Conservation (phyloP, 2,888 invertebrate genomes). For the Prosapia bicincta region DNA sequence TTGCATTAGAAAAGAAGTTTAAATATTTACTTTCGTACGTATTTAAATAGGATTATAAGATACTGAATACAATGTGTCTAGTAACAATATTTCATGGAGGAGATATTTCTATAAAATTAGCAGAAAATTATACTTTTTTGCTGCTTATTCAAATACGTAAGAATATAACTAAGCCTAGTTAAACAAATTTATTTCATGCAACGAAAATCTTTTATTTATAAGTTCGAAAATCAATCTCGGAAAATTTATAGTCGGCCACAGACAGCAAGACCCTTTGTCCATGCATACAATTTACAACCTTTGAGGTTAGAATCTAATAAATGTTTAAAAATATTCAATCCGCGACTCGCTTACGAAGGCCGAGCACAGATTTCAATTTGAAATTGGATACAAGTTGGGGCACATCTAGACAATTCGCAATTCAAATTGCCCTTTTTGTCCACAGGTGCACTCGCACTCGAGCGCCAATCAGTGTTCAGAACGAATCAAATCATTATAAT, state of each 20-base stretch:
- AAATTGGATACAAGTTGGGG: constrained; percentile 2
- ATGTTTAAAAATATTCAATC: neutral
- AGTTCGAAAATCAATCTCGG: neutral
- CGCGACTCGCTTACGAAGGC: neutral
- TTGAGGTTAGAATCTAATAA: neutral
- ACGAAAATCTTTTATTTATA: neutral
- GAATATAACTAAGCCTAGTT: too few species aligned
- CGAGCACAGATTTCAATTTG: neutral
- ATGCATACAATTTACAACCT: neutral
- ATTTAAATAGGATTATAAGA: too few species aligned
- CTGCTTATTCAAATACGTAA: too few species aligned
- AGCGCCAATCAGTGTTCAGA: neutral
- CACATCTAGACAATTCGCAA: constrained; percentile 18
- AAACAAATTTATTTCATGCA: too few species aligned
- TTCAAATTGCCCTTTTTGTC: constrained; percentile 24
- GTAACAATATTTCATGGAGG: too few species aligned
- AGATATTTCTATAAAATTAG: too few species aligned
- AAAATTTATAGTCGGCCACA: neutral
- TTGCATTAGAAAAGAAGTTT: too few species aligned
- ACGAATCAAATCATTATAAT: neutral
- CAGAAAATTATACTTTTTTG: too few species aligned
- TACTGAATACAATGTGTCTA: too few species aligned
- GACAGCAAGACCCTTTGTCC: neutral
- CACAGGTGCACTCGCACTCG: constrained; percentile 11
- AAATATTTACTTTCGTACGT: too few species aligned